Percentiles rank a stretch among this genome's conserved stretches.
phyloP scores from a whole-genome alignment of 2,888 invertebrate genomes.

The Octonoba sinensis region DNA sequence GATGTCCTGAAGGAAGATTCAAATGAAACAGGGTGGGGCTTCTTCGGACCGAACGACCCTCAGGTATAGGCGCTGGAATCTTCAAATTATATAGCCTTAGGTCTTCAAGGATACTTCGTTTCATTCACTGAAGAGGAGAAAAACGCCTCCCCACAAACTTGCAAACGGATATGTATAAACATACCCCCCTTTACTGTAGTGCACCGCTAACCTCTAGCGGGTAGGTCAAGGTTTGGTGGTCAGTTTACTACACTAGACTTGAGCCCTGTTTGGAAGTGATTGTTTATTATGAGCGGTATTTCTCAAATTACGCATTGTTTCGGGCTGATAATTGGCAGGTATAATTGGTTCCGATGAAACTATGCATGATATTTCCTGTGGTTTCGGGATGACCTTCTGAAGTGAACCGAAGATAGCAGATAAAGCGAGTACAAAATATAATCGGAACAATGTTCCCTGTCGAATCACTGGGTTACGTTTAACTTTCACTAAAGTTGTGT shows the following conservation, averaged over 20 bases:
- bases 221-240: slow-evolving; percentile 42
- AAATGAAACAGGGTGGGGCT: slow-evolving; percentile 61
- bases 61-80: slow-evolving; percentile 24
- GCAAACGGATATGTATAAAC: slow-evolving; percentile 43
- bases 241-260: neutral
- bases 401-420: too few relatives aligned
- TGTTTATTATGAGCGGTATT: neutral
- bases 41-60: slow-evolving; percentile 37
- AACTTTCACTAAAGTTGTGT: too few relatives aligned
- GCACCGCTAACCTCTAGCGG: slow-evolving; percentile 17
- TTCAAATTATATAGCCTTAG: slow-evolving; percentile 44
- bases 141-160: slow-evolving; percentile 31
- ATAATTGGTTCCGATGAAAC: too few relatives aligned
- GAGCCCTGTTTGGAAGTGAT: neutral
- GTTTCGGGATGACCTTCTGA: too few relatives aligned
- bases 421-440: too few relatives aligned
- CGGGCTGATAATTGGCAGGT: too few relatives aligned
- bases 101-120: slow-evolving; percentile 49
- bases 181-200: slow-evolving; percentile 27
- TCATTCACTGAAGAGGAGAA: slow-evolving; percentile 17
- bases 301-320: too few relatives aligned
- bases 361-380: too few relatives aligned
- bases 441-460: too few relatives aligned
- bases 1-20: slow-evolving; percentile 59
- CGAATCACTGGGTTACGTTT: too few relatives aligned